These are phyloP conservation scores for Herminia tarsipennalis DNA, from an alignment of 2,888 invertebrate species.

Conservation along the genomic window DNA sequence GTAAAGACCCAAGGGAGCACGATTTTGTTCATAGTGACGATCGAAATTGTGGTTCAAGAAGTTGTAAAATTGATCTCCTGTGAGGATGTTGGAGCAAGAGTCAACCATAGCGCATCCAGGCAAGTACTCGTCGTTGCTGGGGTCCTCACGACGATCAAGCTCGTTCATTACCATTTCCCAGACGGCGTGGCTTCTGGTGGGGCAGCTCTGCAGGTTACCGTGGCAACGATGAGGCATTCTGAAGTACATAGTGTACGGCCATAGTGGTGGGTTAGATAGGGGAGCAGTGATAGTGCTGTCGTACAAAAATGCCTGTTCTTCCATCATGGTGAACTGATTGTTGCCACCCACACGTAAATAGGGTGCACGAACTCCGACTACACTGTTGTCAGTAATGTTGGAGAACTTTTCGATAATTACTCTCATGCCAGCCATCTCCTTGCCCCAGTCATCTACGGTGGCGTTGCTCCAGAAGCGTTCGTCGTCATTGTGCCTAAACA, in stretches of 20 bases:
- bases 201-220: conserved; percentile 96
- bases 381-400: conserved; percentile 95
- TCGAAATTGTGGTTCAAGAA: conserved; percentile 97
- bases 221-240: conserved; percentile 97
- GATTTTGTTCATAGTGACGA: conserved; percentile 95
- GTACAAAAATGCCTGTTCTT: conserved; percentile 97
- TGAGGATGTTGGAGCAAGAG: conserved; percentile 96
- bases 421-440: conserved; percentile 97
- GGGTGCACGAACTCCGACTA: conserved; percentile 96
- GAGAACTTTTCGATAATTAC: conserved; percentile 96
- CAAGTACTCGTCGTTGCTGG: conserved; percentile 94
- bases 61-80: conserved; percentile 97
- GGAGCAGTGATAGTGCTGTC: conserved; percentile 98
- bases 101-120: conserved; percentile 98
- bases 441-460: conserved; percentile 96
- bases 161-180: conserved; percentile 99
- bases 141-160: conserved; percentile 95
- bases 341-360: conserved; percentile 97
- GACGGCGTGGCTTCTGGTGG: conserved; percentile 96
- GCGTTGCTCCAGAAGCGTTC: conserved; percentile 97
- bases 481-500: conserved; percentile 93
- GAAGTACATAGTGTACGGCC: conserved; percentile 99
- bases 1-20: conserved; percentile 95
- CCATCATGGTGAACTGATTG: conserved; percentile 99
- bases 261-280: conserved; percentile 95